These are phyloP conservation scores for Pelodytes ibericus DNA, from an alignment of 2,797 vertebrate species.

Conservation along the genomic window DNA sequence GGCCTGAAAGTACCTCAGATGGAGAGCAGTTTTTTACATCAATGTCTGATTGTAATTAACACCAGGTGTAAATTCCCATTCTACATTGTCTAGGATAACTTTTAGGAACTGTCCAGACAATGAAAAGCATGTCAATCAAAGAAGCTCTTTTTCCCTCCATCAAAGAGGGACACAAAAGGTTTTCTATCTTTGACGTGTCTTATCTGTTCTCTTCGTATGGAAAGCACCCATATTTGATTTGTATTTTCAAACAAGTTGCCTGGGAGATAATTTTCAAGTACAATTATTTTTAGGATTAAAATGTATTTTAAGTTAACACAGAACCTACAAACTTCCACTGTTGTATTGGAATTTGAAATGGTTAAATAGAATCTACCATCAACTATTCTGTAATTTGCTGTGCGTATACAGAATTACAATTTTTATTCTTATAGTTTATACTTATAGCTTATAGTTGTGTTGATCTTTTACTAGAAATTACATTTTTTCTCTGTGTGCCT, in stretches of 20 bases:
- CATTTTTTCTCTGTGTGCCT: no score
- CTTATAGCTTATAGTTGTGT: no score
- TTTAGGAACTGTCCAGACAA: slow-evolving; percentile 47
- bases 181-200: background rate
- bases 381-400: no score
- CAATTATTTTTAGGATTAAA: no score
- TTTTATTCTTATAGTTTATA: no score
- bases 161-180: background rate
- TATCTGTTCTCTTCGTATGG: background rate
- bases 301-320: no score
- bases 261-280: no score
- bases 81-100: background rate
- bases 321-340: no score
- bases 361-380: no score
- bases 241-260: background rate
- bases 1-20: slow-evolving; percentile 60
- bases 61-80: slow-evolving; percentile 55
- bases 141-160: background rate
- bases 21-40: slow-evolving; percentile 44
- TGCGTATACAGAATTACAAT: no score
- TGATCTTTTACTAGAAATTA: no score
- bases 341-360: no score
- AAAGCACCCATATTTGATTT: background rate
- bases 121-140: slow-evolving; percentile 56
- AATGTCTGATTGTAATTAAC: slow-evolving; percentile 54